Evolutionary conservation across 2,888 invertebrate genomes (phyloP).

Genomic region (Troilus luridus): DNA sequence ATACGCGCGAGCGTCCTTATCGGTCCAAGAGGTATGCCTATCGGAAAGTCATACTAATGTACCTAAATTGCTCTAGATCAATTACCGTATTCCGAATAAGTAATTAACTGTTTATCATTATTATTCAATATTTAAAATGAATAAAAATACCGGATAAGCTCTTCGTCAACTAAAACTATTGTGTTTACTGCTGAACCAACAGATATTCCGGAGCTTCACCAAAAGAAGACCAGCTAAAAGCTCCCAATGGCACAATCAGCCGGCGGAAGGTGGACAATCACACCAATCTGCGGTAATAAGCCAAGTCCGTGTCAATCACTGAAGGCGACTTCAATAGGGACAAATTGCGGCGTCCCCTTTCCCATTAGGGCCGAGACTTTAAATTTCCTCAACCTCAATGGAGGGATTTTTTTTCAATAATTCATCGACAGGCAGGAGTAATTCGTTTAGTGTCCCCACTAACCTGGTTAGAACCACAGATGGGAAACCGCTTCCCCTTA

Average conservation of each 20-base stretch:
- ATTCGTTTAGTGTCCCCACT: constrained; percentile 1
- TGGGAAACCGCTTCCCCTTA: background rate
- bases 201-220: background rate
- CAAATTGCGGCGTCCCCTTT: constrained; percentile 36
- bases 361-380: constrained; percentile 10
- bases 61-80: too few species aligned
- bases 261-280: constrained; percentile 30
- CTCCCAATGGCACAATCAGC: constrained; percentile 7
- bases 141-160: too few species aligned
- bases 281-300: constrained; percentile 36
- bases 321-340: constrained; percentile 11
- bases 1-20: too few species aligned
- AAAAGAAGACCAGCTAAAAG: background rate
- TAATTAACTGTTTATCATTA: too few species aligned
- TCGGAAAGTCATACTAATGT: too few species aligned
- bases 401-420: constrained; percentile 39
- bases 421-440: background rate
- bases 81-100: too few species aligned
- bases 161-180: background rate
- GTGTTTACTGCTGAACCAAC: background rate
- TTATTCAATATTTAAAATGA: too few species aligned
- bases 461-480: constrained; percentile 15
- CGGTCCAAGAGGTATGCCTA: too few species aligned
- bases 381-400: constrained; percentile 44
- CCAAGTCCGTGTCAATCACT: constrained; percentile 40